Base-by-base conservation (phyloP, 2,797 vertebrate genomes). In the Thripadectes ignobilis region DNA sequence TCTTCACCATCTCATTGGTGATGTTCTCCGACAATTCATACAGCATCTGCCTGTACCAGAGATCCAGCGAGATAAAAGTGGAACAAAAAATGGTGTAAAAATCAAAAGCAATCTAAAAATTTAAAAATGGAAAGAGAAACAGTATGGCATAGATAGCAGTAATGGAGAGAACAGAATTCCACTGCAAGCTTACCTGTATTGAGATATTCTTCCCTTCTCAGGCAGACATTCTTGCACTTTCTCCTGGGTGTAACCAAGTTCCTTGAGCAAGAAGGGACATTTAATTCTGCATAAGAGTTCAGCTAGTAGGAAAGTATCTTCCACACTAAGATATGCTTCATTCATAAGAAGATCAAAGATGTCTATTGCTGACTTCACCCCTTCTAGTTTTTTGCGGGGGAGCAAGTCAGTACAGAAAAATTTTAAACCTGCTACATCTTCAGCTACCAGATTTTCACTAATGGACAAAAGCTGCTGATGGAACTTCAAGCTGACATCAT, bases 11-110 rank as follows among this genome's bases (percentile, higher is more conserved):
- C 0, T 96, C 78, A 5, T 32, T 48, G 23, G 92, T 97, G 16
- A 99, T 97, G 14, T 97, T 97, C 92, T 99, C 98, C 49, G 98
- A 98, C 82, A 99, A 85, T n/a, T 97, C 82, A 79, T 98, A 99
- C 30, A 99, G 98, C 96, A 99, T 96, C 86, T 97, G 97, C 95
- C 99, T 99, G 93, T 51, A 89, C 97, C 48, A 96, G 19, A 97
- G 32, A 94, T 17, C 17, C 71, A 76, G 95, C 24, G 38, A 92
- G 36, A 79, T 18, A 61, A 57, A 80, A 83, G 29, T 15, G 34
- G 48, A 91, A 78, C 10, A 68, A 59, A 62, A 80, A 32, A 78
- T 9, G 8, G 15, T 22, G 32, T 12, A 74, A 54, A 91, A 95
- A 71, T 34, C 15, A 89, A 76, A 93, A 66, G 14, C 62, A 66